These are phyloP conservation scores for Ascidia mentula DNA, from an alignment of 23 tunicate species.

Conservation along the genomic window DNA sequence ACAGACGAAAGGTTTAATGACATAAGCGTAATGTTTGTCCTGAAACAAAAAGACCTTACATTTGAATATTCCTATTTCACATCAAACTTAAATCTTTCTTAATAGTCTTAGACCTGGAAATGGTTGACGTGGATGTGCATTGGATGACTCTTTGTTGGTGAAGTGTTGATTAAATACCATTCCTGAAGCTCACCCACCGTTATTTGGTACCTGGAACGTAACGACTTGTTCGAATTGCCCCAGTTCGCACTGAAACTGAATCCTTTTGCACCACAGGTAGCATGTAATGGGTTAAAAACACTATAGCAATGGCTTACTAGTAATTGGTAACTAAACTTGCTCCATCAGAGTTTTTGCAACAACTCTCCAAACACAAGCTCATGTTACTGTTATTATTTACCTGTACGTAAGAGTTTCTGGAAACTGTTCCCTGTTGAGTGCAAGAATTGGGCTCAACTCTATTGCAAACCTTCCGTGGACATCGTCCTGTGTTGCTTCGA, in stretches of 20 bases:
- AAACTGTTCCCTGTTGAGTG: slow-evolving; percentile 41
- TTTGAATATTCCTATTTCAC: too few species aligned
- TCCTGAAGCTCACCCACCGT: slow-evolving; percentile 32
- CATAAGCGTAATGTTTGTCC: too few species aligned
- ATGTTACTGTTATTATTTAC: neutral
- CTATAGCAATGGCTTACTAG: too few species aligned
- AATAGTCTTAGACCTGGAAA: slow-evolving; percentile 29
- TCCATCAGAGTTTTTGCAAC: neutral
- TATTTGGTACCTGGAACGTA: slow-evolving; percentile 32
- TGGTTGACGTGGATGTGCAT: slow-evolving; percentile 51
- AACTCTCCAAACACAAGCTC: neutral
- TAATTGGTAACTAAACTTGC: too few species aligned
- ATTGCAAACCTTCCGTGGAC: slow-evolving; percentile 47
- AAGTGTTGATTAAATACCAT: slow-evolving; percentile 41
- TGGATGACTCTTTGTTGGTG: slow-evolving; percentile 23
- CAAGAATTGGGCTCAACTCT: slow-evolving; percentile 31
- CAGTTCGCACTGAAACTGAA: too few species aligned
- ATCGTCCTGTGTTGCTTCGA: slow-evolving; percentile 20
- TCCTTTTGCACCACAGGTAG: too few species aligned
- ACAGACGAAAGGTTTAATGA: neutral
- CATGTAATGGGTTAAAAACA: too few species aligned
- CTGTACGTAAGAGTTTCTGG: slow-evolving; percentile 16
- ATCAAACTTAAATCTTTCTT: neutral
- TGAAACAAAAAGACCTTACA: too few species aligned
- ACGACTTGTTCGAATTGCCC: too few species aligned